Base-by-base conservation (phyloP, 2,797 vertebrate species). In the Rhinogobio ventralis region DNA sequence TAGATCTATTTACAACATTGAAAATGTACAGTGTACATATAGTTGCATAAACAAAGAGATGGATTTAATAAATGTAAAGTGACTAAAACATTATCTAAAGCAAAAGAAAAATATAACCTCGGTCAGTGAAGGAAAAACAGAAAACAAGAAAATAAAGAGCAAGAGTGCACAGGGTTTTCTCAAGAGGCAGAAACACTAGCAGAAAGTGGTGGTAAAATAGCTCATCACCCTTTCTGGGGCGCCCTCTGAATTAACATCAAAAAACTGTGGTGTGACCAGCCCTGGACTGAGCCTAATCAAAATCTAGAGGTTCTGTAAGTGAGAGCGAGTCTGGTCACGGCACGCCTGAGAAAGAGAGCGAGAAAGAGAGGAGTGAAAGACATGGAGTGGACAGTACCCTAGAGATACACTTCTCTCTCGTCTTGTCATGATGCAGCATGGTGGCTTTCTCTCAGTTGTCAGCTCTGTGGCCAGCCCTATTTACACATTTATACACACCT, bases 241-340 rank as follows among this genome's bases (percentile, higher is more conserved):
- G 88, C 85, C 88, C 86, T 89, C 88, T 87, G 87, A 91, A 94
- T 95, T 94, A 94, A 93, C 90, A 87, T 84, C 51, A 82, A 89
- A 87, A 90, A 91, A 87, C 89, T 89, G 90, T 86, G 84, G 90
- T 93, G 93, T 94, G 94, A 92, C 92, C 87, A 71, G 77, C 80
- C 89, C 89, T 88, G 69, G 86, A 91, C 92, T 89, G 53, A 88
- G 90, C 92, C 93, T 93, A 95, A 95, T 95, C 93, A 94, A 91
- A 90, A 72, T 87, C 93, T 91, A 90, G 91, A 89, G 91, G 89
- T 89, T 90, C 88, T 91, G 90, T 95, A 95, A 95, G 92, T 94
- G 93, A 94, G 90, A 77, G 81, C 76, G 91, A 92, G 90, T 87
- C 91, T 88, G 89, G 72, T 88, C 91, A 92, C 85, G 92, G 92